Percentiles rank a stretch among this genome's conserved stretches.
These are phyloP conservation scores for Dendrocincla tyrannina DNA, from an alignment of 2,797 vertebrate genomes.

Conservation along the genomic window DNA sequence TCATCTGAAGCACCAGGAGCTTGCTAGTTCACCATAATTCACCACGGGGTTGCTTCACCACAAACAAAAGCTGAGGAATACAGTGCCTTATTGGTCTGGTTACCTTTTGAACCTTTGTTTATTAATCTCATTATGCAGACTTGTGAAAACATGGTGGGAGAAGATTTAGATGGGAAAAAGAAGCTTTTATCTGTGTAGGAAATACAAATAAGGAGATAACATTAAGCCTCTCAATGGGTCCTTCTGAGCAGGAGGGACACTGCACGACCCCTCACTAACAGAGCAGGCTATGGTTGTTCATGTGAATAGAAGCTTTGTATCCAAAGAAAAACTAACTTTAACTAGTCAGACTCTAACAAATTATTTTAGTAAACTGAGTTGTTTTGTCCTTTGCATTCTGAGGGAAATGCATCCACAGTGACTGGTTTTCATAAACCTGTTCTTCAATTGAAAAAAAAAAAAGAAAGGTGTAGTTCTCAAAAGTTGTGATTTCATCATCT, in stretches of 20 bases:
- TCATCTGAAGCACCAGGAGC: background rate
- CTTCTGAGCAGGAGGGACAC: background rate
- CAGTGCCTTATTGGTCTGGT: background rate
- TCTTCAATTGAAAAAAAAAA: background rate
- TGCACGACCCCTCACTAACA: background rate
- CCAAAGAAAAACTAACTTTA: background rate
- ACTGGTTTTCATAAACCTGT: background rate
- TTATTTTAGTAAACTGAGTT: conserved; percentile 10
- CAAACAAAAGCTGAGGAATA: background rate
- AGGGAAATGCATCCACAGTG: background rate
- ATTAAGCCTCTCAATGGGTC: conserved; percentile 1
- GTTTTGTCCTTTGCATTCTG: background rate
- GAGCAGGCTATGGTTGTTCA: background rate
- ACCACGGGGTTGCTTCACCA: background rate
- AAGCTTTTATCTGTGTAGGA: conserved; percentile 1
- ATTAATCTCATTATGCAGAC: conserved; percentile 39
- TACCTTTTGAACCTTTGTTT: conserved; percentile 39
- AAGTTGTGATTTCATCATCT: conserved; percentile 8
- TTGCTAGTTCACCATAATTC: background rate
- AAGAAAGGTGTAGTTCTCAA: background rate
- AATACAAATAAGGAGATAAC: conserved; percentile 44
- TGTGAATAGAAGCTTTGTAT: background rate
- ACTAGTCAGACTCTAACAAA: background rate
- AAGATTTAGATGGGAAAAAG: background rate
- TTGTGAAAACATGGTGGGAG: conserved; percentile 19